Conservation (phyloP, 2,113 vertebrate genomes). For the Rhagologus leucostigma region DNA sequence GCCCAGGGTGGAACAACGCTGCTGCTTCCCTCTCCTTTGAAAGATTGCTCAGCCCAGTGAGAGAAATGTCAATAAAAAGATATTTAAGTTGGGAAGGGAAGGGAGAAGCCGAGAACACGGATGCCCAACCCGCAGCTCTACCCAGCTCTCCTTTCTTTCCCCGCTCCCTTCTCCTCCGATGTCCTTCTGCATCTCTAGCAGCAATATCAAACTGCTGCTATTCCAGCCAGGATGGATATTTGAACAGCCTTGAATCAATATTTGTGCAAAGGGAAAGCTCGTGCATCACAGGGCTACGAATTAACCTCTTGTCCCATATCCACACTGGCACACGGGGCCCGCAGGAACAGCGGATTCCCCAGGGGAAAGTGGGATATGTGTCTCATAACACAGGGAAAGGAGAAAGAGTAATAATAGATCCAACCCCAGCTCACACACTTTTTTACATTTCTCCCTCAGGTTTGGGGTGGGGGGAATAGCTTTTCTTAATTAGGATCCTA, state of each 20-base stretch:
- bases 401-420: neutral
- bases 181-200: constrained; percentile 48
- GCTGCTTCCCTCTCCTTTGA: neutral
- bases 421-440: neutral
- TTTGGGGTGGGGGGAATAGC: neutral
- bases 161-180: neutral
- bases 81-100: neutral
- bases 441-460: constrained; percentile 34
- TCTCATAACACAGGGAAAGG: neutral
- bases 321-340: neutral
- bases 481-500: constrained; percentile 69
- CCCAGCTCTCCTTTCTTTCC: neutral
- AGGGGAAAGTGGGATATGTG: neutral
- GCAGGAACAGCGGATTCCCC: neutral
- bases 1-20: neutral
- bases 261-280: constrained; percentile 64
- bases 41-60: neutral
- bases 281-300: constrained; percentile 53
- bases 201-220: constrained; percentile 9
- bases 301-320: constrained; percentile 58
- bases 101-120: neutral
- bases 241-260: constrained; percentile 64
- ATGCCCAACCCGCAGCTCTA: neutral
- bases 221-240: constrained; percentile 28
- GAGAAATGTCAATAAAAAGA: neutral